phyloP scores from a whole-genome alignment of 2,888 invertebrate genomes.

The Creontiades dilutus region DNA sequence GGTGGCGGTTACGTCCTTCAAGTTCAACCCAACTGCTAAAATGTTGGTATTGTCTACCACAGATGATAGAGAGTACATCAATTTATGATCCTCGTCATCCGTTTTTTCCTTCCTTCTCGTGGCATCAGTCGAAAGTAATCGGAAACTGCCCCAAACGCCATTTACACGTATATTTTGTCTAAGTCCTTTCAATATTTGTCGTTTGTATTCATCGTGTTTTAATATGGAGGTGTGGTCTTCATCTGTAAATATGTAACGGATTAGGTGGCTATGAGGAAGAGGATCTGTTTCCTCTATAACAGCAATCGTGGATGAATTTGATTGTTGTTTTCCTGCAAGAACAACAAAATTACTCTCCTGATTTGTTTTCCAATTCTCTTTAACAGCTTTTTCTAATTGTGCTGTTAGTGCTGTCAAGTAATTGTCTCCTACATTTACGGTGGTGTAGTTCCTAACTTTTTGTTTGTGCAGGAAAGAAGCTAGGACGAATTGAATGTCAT shows the following conservation, averaged over 20 bases:
- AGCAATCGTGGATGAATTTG: not conserved
- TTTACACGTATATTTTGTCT: slow-evolving; percentile 19
- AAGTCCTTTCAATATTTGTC: slow-evolving; percentile 14
- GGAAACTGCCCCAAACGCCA: slow-evolving; percentile 28
- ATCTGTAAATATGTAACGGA: slow-evolving; percentile 14
- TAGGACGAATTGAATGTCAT: not conserved
- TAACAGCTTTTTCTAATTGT: slow-evolving; percentile 14
- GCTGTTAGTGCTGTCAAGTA: not conserved
- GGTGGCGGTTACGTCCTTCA: slow-evolving; percentile 23
- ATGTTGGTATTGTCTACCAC: not conserved
- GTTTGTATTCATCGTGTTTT: not conserved
- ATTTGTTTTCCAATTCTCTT: slow-evolving; percentile 48
- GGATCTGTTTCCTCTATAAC: slow-evolving; percentile 49
- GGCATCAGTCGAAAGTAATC: not conserved
- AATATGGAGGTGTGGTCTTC: not conserved
- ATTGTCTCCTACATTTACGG: not conserved
- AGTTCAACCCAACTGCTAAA: not conserved
- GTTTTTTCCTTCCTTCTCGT: not conserved
- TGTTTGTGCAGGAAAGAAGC: not conserved
- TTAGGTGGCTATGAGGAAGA: slow-evolving; percentile 42
- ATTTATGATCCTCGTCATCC: not conserved
- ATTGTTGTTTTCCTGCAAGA: slow-evolving; percentile 29
- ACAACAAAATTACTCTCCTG: slow-evolving; percentile 9
- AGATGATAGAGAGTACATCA: slow-evolving; percentile 8
- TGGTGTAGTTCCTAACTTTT: slow-evolving; percentile 4